These are phyloP conservation scores for Autographa gamma DNA, from an alignment of 2,888 invertebrate species.

Conservation along the genomic window DNA sequence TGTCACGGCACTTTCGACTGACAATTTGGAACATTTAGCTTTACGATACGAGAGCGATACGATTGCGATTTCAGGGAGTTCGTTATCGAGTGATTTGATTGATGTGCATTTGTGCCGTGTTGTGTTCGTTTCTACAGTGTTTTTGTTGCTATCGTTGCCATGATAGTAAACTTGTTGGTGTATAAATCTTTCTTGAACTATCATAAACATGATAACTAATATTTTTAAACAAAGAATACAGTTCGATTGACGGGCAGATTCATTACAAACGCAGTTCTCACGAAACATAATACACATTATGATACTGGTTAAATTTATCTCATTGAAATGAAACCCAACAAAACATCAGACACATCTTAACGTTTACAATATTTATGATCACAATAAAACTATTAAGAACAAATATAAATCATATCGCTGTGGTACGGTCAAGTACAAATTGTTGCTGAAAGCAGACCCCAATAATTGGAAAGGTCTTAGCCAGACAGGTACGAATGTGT, in stretches of 20 bases:
- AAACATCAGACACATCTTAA: slow-evolving; percentile 18
- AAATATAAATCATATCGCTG: slow-evolving; percentile 35
- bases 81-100: slow-evolving; percentile 7
- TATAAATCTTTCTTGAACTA: neutral
- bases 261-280: slow-evolving; percentile 16
- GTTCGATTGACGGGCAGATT: neutral
- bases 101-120: neutral
- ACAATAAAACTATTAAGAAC: slow-evolving; percentile 42
- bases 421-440: slow-evolving; percentile 52
- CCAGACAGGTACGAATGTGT: slow-evolving; percentile 63
- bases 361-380: slow-evolving; percentile 44
- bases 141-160: neutral
- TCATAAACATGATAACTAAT: neutral
- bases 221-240: neutral
- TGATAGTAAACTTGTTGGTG: neutral
- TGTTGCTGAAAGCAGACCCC: slow-evolving; percentile 56
- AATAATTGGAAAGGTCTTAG: slow-evolving; percentile 66
- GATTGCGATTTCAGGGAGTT: slow-evolving; percentile 34
- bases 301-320: slow-evolving; percentile 26
- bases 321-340: slow-evolving; percentile 26
- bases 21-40: slow-evolving; percentile 51
- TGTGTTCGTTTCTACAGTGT: neutral
- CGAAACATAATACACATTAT: slow-evolving; percentile 37
- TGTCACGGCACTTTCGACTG: slow-evolving; percentile 61
- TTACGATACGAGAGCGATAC: slow-evolving; percentile 34